Conservation (phyloP, 2,888 invertebrate genomes). For the Pachliopta kotzebuea region DNA sequence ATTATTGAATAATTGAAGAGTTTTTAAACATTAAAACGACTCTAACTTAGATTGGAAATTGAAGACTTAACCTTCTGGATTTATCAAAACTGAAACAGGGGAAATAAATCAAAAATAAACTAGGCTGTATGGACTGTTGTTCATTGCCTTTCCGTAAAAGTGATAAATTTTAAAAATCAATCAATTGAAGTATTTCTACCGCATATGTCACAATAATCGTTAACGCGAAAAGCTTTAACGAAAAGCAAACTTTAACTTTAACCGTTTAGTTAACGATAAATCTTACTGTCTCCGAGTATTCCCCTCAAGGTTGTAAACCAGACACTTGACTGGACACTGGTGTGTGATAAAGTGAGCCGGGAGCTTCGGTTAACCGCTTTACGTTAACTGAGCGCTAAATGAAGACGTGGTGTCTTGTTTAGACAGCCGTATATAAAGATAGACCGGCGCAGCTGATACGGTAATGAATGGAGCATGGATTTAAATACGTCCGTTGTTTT, state of each 20-base stretch:
- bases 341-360: slow-evolving; percentile 16
- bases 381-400: slow-evolving; percentile 40
- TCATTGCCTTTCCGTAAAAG: too few species aligned
- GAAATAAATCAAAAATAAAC: too few species aligned
- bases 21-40: too few species aligned
- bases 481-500: slow-evolving; percentile 15
- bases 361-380: slow-evolving; percentile 36
- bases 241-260: neutral
- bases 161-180: too few species aligned
- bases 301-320: slow-evolving; percentile 15
- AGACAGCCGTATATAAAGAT: slow-evolving; percentile 32
- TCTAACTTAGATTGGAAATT: too few species aligned
- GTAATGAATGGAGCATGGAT: slow-evolving; percentile 23
- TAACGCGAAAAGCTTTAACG: neutral
- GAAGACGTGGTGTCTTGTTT: slow-evolving; percentile 35
- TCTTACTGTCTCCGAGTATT: slow-evolving; percentile 21
- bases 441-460: slow-evolving; percentile 29
- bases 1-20: too few species aligned
- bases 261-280: neutral
- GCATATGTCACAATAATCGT: neutral
- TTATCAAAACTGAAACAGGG: too few species aligned
- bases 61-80: too few species aligned
- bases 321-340: slow-evolving; percentile 18
- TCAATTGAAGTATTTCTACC: too few species aligned
- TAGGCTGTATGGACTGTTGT: too few species aligned